Conservation (phyloP, 2,113 vertebrate species). For the Scolopax mira region DNA sequence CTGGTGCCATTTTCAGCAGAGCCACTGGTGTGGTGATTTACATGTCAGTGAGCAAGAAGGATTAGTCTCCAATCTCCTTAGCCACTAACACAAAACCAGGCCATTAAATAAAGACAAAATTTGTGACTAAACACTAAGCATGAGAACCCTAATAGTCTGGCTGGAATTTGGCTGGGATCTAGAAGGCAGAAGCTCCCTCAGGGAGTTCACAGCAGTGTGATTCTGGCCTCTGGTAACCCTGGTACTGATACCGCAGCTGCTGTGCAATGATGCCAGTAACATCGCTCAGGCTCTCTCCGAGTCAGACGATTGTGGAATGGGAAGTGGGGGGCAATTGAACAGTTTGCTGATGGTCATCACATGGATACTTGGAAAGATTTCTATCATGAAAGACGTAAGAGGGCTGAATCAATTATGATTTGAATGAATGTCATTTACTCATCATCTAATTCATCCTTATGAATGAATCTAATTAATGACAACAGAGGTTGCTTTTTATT, state of each 20-base stretch:
- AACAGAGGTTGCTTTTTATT: neutral
- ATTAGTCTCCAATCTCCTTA: neutral
- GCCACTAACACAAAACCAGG: neutral
- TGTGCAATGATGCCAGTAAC: neutral
- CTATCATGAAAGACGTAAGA: neutral
- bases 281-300: neutral
- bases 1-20: neutral
- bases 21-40: neutral
- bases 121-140: neutral
- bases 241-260: neutral
- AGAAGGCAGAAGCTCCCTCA: neutral
- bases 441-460: conserved; percentile 20
- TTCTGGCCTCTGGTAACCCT: neutral
- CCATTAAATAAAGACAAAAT: neutral
- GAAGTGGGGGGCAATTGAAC: neutral
- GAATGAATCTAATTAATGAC: conserved; percentile 39
- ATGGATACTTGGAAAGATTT: neutral
- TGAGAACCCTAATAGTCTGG: neutral
- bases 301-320: neutral
- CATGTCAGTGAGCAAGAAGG: neutral
- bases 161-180: neutral
- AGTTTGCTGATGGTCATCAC: neutral
- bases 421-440: conserved; percentile 11
- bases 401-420: neutral
- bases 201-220: accelerated